These are phyloP conservation scores for Cephalopterus ornatus DNA, from an alignment of 2,113 vertebrate species.

Conservation along the genomic window DNA sequence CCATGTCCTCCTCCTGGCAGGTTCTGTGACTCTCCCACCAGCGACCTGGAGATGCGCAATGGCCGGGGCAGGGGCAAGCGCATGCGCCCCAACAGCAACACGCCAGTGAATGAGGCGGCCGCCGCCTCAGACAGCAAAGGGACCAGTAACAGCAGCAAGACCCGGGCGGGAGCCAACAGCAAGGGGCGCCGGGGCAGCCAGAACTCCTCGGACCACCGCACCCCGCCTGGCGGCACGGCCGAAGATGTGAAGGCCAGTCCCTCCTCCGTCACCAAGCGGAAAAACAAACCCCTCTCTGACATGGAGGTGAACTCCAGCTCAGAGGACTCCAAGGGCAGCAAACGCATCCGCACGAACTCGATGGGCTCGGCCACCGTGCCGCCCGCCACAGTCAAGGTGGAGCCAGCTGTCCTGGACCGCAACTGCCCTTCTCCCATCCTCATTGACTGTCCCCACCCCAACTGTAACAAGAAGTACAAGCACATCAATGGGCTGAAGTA, in stretches of 20 bases:
- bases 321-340: constrained; percentile 97
- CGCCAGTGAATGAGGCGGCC: constrained; percentile 85
- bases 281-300: constrained; percentile 92
- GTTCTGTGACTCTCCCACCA: constrained; percentile 98
- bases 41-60: constrained; percentile 96
- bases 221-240: constrained; percentile 79
- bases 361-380: constrained; percentile 76
- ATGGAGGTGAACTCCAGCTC: constrained; percentile 99
- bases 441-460: constrained; percentile 97
- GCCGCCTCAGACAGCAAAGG: constrained; percentile 91
- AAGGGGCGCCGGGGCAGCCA: constrained; percentile 96
- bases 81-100: constrained; percentile 94
- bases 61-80: constrained; percentile 95
- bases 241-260: constrained; percentile 97
- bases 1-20: constrained; percentile 66
- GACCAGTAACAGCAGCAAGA: constrained; percentile 88
- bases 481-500: constrained; percentile 99
- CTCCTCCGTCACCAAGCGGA: constrained; percentile 90
- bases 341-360: constrained; percentile 94
- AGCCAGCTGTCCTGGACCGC: constrained; percentile 84
- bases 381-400: constrained; percentile 79
- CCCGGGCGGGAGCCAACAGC: constrained; percentile 89
- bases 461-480: constrained; percentile 99
- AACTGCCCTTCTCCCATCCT: constrained; percentile 94
- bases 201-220: constrained; percentile 92